Base-by-base conservation (phyloP, 1,140 invertebrate species). In the Manduca sexta region DNA sequence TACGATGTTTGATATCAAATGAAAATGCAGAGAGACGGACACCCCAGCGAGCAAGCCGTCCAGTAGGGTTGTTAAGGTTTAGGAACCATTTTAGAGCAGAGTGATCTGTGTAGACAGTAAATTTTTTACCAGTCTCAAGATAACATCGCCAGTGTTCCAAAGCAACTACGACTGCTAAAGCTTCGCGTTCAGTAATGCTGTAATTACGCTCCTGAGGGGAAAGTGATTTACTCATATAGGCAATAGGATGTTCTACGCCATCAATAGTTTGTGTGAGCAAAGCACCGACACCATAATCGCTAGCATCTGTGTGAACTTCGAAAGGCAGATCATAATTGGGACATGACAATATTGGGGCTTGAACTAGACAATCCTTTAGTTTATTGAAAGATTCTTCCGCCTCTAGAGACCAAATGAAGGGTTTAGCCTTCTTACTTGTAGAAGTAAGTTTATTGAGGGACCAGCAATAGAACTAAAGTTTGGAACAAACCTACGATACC, bases 401-500 rank as follows among this genome's bases (percentile, higher is more conserved):
- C n/a, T 66, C 57, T 2, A 12, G 5, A 7, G 45, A 29, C 60
- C 56, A 74, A 4, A n/a, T 8, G 31, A 61, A 65, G 0, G 45
- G 39, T 15, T 52, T 39, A 26, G 54, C 5, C 29, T 51, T 41
- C 49, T n/a, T 62, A 57, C 63, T 77, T 55, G 57, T 16, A 30
- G 35, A 44, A 78, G 63, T 45, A 56, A 51, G 39, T 61, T 65
- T 31, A 87, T 21, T 54, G 53, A 29, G 4, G 50, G 57, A 8
- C 44, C 49, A 5, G 52, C 52, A 30, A 60, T 39, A 3, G 45
- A 26, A 38, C n/a, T 60, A 18, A 60, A 60, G 12, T 60, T 52
- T 5, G 62, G 58, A 15, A 87, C 52, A 48, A 87, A 88, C 12
- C 79, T 46, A 11, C 68, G 61, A 49, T 78, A 73, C n/a, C n/a